A percentile compares a stretch with the other conserved stretches of the same genome.
Conservation (phyloP, 2,113 vertebrate genomes). For the Girardinichthys multiradiatus region DNA sequence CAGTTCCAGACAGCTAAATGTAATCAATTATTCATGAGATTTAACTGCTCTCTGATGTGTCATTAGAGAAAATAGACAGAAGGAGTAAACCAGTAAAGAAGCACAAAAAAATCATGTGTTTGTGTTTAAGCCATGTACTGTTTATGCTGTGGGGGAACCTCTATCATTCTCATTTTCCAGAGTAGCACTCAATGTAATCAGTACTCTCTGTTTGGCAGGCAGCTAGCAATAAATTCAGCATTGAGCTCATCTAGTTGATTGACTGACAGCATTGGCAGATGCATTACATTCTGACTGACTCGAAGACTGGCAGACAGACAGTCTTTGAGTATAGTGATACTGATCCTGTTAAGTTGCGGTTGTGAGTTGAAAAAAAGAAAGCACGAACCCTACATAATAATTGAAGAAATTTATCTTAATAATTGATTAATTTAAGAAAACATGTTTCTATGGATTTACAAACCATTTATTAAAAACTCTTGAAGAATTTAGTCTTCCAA, state of each 20-base stretch:
- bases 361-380: constrained; percentile 27
- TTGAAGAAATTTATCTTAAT: no score
- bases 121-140: constrained; percentile 31
- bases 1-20: constrained; percentile 34
- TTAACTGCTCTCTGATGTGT: constrained; percentile 30
- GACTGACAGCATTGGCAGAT: constrained; percentile 65
- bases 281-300: constrained; percentile 57
- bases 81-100: constrained; percentile 41
- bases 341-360: constrained; percentile 27
- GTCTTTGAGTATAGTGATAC: constrained; percentile 16
- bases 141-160: constrained; percentile 41
- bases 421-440: no score
- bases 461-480: no score
- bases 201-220: constrained; percentile 46
- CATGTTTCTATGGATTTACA: no score
- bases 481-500: no score
- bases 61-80: constrained; percentile 56
- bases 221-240: constrained; percentile 58
- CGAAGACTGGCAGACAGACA: constrained; percentile 41
- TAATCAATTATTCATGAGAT: constrained; percentile 50
- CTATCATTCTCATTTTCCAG: constrained; percentile 66
- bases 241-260: constrained; percentile 61
- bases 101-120: constrained; percentile 24
- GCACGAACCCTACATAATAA: not conserved
- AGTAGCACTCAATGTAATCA: constrained; percentile 75